Evolutionary conservation across 2,888 invertebrate genomes (phyloP), one percentile per base, ranked within the genome.

Genomic region (Cephus pygmeus): DNA sequence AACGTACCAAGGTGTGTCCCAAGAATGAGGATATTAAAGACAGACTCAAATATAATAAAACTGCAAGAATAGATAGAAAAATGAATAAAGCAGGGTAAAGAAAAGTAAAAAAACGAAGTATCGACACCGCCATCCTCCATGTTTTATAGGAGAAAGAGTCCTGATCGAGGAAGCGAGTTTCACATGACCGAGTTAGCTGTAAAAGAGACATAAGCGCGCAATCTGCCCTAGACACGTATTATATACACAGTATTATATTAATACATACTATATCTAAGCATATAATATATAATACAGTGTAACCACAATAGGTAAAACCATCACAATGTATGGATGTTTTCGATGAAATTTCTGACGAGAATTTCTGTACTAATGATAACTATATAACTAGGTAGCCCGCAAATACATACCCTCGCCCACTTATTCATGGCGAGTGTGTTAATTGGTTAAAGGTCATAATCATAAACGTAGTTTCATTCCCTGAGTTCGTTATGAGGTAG

Each of bases 371-470:
- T 2, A 56, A 56, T 56, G 0, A 56, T 56, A 56, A 56, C 56
- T 23, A 23, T 23, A 56, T 23, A 56, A 56, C 56, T 56, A 56
- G 56, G 56, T 56, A 56, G 56, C 6, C 9, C 56, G 56, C 23
- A 56, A 56, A 56, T 56, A 23, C 56, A 56, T 56, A 33, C 56
- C 56, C 56, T 56, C 56, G 56, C 23, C 23, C 56, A 56, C 56
- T 56, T 23, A 23, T 56, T 56, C 56, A 23, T 6, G 23, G 9
- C 23, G 81, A 77, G 74, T 79, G 81, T 82, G 85, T 81, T 89
- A 89, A 89, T 89, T 89, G 86, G 81, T 81, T 83, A 86, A 85
- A 89, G 89, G 89, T 87, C 89, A 87, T 86, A 89, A 87, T 88
- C 87, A 89, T 88, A 84, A 88, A 84, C 83, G 85, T 81, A 82